Base-by-base conservation (phyloP, 2,888 invertebrate genomes). In the Sclerodermus sp. region DNA sequence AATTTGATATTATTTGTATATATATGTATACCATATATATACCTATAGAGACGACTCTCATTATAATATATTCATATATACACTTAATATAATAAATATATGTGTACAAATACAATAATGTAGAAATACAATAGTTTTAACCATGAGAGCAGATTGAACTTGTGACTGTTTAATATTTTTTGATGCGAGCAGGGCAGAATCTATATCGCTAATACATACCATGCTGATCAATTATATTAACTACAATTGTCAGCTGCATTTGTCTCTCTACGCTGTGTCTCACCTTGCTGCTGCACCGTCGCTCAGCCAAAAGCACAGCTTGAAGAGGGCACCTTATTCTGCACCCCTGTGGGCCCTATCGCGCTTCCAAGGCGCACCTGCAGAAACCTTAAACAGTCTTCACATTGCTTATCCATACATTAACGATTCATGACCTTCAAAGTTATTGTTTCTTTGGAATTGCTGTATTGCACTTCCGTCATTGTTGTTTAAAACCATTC, bases 351-450 rank as follows among this genome's bases (percentile, higher is more conserved):
- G 62, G 71, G 68, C 67, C 66, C 62, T 64, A 61, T 60, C 57
- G 66, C 70, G 67, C 70, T 60, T 62, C 62, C 64, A 61, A 60
- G 55, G 58, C 34, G 62, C 74, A 77, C 74, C 77, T 77, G 77
- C 70, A 66, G 71, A 76, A 76, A 75, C 74, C 73, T 77, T 76
- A 77, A 76, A 77, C 76, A 76, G 75, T 73, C 75, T 77, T 71
- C 76, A 74, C 67, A 72, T 73, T 68, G 71, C 71, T 73, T 71
- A 73, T 74, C 71, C 73, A 55, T 66, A 65, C 63, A 62, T 67
- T 60, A 67, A 68, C 55, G 51, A 50, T 57, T 52, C 23, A 42
- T 57, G 30, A 47, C 41, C 48, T 15, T 43, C 18, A 42, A 37
- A 42, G 42, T 18, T 36, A 37, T 45, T 34, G 39, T 53, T 36